Percentiles rank a stretch among this genome's conserved stretches.
phyloP scores from a whole-genome alignment of 1,140 invertebrate species.

The Rhagoletis zephyria region DNA sequence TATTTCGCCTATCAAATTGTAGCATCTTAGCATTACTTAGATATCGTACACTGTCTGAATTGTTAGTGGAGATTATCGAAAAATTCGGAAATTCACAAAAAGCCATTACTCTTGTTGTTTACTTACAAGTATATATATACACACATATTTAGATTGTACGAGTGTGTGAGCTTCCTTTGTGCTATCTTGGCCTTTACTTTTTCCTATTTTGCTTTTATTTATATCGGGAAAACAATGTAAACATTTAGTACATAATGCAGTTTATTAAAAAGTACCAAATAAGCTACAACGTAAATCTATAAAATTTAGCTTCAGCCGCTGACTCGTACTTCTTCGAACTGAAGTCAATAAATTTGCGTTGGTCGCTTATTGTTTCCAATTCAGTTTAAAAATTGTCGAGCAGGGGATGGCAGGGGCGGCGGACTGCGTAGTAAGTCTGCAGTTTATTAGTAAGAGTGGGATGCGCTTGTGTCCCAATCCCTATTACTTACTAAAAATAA shows the following conservation, averaged over 20 bases:
- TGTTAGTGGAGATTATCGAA: neutral
- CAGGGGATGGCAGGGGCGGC: no score
- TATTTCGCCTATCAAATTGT: neutral
- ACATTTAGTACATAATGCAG: neutral
- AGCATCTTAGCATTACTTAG: neutral
- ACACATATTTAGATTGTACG: neutral
- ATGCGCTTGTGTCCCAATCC: no score
- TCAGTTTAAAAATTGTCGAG: no score
- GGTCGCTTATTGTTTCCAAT: no score
- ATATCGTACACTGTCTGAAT: neutral
- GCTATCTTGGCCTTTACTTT: neutral
- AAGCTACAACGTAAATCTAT: no score
- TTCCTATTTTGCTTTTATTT: neutral
- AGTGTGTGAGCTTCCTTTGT: neutral
- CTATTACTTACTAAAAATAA: no score
- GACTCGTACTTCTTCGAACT: neutral
- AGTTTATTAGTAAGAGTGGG: no score
- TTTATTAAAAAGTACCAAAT: neutral
- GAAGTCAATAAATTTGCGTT: no score
- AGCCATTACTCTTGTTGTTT: neutral
- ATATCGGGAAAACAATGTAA: neutral
- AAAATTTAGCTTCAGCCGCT: neutral
- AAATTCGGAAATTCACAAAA: constrained; percentile 7
- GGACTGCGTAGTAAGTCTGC: no score
- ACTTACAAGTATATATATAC: neutral